Evolutionary conservation across 1,140 invertebrate species (phyloP).

Genomic region (Leptinotarsa undecemlineata): DNA sequence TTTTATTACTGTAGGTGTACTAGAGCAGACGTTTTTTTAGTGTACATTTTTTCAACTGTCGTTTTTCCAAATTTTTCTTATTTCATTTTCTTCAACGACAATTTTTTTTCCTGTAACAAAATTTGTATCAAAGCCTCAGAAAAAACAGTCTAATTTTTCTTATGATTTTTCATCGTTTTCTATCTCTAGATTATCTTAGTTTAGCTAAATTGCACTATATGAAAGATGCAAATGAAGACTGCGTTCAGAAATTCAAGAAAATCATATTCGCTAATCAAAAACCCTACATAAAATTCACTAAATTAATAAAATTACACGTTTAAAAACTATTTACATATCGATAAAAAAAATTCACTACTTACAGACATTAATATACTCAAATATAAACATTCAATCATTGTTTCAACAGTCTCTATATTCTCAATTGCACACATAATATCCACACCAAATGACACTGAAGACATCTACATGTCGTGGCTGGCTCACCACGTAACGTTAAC

Average conservation of each 20-base stretch:
- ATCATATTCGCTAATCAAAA: not conserved
- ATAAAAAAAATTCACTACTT: conserved; percentile 37
- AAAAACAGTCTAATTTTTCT: no score
- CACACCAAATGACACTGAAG: conserved; percentile 42
- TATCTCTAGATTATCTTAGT: not conserved
- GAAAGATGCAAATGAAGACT: not conserved
- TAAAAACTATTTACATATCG: conserved; percentile 35
- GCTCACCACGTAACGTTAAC: not conserved
- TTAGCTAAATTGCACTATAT: not conserved
- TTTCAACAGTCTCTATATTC: conserved; percentile 46
- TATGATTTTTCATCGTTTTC: no score
- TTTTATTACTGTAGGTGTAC: no score
- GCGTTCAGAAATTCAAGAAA: not conserved
- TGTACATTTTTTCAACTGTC: no score
- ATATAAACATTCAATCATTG: conserved; percentile 28
- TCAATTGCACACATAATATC: conserved; percentile 50
- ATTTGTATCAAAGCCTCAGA: no score
- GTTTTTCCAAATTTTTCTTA: no score
- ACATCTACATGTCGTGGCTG: conserved; percentile 35
- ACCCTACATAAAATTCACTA: conserved; percentile 36
- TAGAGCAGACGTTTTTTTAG: no score
- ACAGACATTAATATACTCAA: conserved; percentile 34
- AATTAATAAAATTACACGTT: conserved; percentile 23
- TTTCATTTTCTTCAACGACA: no score
- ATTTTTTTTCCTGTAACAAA: no score